These are phyloP conservation scores for Drosophila trapezifrons DNA, from an alignment of 1,140 invertebrate genomes.

Conservation along the genomic window DNA sequence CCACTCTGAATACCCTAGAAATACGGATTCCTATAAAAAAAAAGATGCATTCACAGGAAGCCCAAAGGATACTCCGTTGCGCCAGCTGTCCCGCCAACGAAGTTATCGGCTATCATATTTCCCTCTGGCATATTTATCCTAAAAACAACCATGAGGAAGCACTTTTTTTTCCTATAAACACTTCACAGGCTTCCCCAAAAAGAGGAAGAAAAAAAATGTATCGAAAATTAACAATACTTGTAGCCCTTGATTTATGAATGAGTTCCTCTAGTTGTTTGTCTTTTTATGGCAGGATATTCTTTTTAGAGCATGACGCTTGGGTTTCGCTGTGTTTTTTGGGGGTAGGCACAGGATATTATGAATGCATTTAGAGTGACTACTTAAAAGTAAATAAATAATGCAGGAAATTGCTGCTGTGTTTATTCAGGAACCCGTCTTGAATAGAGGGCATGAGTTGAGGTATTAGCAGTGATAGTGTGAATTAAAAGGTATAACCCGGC, in stretches of 20 bases:
- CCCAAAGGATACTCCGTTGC: slow-evolving; percentile 27
- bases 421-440: slow-evolving; percentile 37
- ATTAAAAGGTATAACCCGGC: background rate
- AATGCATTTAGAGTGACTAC: slow-evolving; percentile 51
- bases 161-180: slow-evolving; percentile 59
- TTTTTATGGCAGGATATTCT: slow-evolving; percentile 61
- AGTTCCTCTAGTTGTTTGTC: slow-evolving; percentile 48
- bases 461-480: slow-evolving; percentile 17
- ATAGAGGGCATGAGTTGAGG: slow-evolving; percentile 46
- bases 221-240: slow-evolving; percentile 73
- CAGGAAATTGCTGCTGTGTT: slow-evolving; percentile 64
- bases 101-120: slow-evolving; percentile 69
- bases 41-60: slow-evolving; percentile 34
- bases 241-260: slow-evolving; percentile 76
- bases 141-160: slow-evolving; percentile 75
- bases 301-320: slow-evolving; percentile 59
- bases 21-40: slow-evolving; percentile 15
- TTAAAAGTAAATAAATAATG: slow-evolving; percentile 77
- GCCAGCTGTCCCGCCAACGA: slow-evolving; percentile 49
- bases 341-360: slow-evolving; percentile 45
- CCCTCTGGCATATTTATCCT: slow-evolving; percentile 47
- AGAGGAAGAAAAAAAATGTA: slow-evolving; percentile 41
- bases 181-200: slow-evolving; percentile 55
- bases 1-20: background rate
- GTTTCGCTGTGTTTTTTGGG: slow-evolving; percentile 11